Evolutionary conservation across 2,888 invertebrate species (phyloP), one percentile per base, ranked within the genome.

Genomic region (Tachina fera): DNA sequence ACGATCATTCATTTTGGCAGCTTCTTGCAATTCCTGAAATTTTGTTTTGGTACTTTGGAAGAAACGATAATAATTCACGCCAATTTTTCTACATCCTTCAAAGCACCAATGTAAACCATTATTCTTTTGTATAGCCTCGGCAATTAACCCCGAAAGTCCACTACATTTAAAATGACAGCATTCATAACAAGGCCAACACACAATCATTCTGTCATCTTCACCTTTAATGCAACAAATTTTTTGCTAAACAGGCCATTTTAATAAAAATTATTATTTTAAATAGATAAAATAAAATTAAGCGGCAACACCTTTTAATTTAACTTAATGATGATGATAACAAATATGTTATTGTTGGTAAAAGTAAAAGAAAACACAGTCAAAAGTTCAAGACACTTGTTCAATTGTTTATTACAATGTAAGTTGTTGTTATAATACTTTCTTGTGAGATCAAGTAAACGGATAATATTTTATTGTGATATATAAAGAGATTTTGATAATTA

Each of bases 161-260:
- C 53, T 53, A 53, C 53, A 53, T 16, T 53, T 53, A n/a, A 53
- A n/a, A n/a, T 53, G 16, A n/a, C 9, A 53, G 16, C 53, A 53
- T n/a, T 53, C 53, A 16, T 53, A 19, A 53, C 53, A 53, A 14
- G 19, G 53, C 53, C 53, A 53, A 9, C 53, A 53, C 4, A 53
- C 53, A n/a, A 53, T 53, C 53, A 53, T 53, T n/a, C n/a, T 53
- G 13, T 53, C n/a, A 53, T 16, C 16, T n/a, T 53, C 53, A 8
- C 53, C 1, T 53, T 53, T 53, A n/a, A 53, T 16, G 9, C n/a
- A 16, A 53, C 16, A 16, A n/a, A 16, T n/a, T 53, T 53, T 53
- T 53, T n/a, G n/a, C 16, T 9, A n/a, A 53, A n/a, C 53, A 53
- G n/a, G 14, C 53, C 53, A 53, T 53, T 22, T 22, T 22, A 22